Percentiles rank a stretch among this genome's conserved stretches.
Conservation (phyloP, 1,140 invertebrate species). For the Drosophila setifemur region DNA sequence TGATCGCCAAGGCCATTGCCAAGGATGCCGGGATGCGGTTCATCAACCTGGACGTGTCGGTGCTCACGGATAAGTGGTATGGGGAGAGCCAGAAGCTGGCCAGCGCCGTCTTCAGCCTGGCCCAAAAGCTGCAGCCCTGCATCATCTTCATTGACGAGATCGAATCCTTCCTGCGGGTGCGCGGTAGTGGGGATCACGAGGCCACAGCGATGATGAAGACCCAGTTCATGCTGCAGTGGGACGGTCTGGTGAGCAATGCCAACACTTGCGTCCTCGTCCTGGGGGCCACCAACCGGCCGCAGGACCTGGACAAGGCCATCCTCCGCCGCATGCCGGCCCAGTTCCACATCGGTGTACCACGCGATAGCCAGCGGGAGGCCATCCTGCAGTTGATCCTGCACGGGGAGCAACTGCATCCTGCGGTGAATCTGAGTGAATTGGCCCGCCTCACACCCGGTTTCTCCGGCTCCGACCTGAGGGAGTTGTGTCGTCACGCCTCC, state of each 20-base stretch:
- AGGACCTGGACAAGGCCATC: constrained; percentile 97
- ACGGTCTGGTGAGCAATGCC: constrained; percentile 91
- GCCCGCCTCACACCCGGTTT: constrained; percentile 91
- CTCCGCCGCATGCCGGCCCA: constrained; percentile 97
- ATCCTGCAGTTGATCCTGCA: constrained; percentile 91
- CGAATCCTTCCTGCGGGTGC: constrained; percentile 95
- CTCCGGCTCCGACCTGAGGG: constrained; percentile 95
- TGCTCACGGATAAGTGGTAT: constrained; percentile 98
- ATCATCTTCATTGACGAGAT: constrained; percentile 99
- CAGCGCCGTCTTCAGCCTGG: constrained; percentile 96
- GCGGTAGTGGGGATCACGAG: constrained; percentile 96
- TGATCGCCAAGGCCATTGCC: constrained; percentile 97
- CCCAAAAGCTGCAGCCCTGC: constrained; percentile 95
- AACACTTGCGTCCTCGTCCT: constrained; percentile 85
- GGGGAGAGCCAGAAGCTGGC: constrained; percentile 98
- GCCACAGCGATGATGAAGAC: constrained; percentile 99
- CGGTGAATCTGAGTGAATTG: constrained; percentile 88
- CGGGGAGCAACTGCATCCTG: constrained; percentile 87
- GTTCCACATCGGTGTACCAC: constrained; percentile 94
- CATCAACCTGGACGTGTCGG: constrained; percentile 96
- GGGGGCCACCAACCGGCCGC: constrained; percentile 95
- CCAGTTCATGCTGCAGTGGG: constrained; percentile 94
- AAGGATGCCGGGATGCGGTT: constrained; percentile 96
- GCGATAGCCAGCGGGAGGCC: constrained; percentile 87
- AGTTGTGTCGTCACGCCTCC: constrained; percentile 94